Evolutionary conservation across 2,113 vertebrate genomes (phyloP).

Genomic region (Miniopterus natalensis): DNA sequence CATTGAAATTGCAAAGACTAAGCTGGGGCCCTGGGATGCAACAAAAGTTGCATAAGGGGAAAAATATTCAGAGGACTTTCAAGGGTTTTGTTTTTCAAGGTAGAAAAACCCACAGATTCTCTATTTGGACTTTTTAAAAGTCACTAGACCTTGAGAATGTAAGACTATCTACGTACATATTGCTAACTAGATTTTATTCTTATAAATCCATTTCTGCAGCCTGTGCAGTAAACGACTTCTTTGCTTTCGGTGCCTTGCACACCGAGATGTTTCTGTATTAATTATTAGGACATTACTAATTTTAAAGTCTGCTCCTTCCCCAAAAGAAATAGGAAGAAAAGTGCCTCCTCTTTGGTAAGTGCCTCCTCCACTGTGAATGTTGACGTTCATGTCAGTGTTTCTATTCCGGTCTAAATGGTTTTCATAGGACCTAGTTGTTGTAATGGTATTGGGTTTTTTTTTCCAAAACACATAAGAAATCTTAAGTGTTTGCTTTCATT

Average conservation of each 20-base stretch:
- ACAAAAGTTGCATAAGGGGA: not conserved
- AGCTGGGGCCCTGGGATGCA: not conserved
- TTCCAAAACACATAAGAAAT: not conserved
- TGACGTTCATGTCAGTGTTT: not conserved
- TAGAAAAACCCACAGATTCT: constrained; percentile 48
- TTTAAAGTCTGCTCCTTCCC: not conserved
- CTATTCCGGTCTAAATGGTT: not conserved
- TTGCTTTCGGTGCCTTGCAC: not conserved
- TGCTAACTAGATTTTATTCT: constrained; percentile 26
- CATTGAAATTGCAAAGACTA: constrained; percentile 35
- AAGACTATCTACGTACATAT: not conserved
- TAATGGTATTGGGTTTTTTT: not conserved
- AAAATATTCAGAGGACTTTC: not conserved
- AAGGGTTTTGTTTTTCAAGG: not conserved
- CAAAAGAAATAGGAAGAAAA: not conserved
- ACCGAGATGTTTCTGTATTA: not conserved
- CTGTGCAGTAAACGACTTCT: not conserved
- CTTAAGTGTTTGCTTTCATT: not conserved
- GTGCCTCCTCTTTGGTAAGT: not conserved
- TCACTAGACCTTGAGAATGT: not conserved
- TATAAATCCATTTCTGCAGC: not conserved
- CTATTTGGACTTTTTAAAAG: not conserved
- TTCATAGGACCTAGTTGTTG: not conserved
- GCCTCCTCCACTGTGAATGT: not conserved
- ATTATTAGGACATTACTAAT: not conserved